Evolutionary conservation across 1,140 invertebrate species (phyloP), one percentile per base, ranked within the genome.

Genomic region (Ctenoplectra terminalis): DNA sequence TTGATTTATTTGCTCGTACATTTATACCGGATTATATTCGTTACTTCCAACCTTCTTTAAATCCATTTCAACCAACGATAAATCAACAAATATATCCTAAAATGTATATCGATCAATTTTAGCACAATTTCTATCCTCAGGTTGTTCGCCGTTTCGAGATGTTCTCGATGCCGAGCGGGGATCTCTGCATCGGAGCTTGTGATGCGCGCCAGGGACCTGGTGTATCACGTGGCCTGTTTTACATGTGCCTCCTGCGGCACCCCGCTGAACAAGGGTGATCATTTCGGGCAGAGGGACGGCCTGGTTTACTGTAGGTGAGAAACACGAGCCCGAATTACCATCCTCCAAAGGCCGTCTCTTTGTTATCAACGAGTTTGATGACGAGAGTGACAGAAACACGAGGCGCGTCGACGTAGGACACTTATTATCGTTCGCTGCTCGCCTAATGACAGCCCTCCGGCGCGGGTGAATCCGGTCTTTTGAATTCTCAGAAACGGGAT

Each of bases 181-280:
- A 97, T 99, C 88, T 96, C 96, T 20, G 96, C 97, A n/a, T 96
- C 96, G 85, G 98, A 99, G 94, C 94, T 99, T 88, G 98, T 99
- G 89, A 99, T 99, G 98, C 94, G 97, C 82, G 98, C 98, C 0
- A 93, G 97, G 43, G 97, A 98, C 85, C 95, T 97, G 86, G 97
- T 99, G 61, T 99, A 98, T 93, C 98, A 99, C 93, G 95, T 98
- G 66, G 96, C 97, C 79, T 99, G 98, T 94, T 99, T 99, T 94
- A 96, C 96, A 3, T 99, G 98, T 91, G 96, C 96, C 29, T 96
- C 97, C 69, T 99, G 98, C 93, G 96, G 97, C 71, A 95, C 95
- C 20, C 95, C 96, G 37, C 93, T 97, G 52, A 96, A 96, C 79
- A 97, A 97, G 91, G 97, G 98, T 43, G 98, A 99, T 92, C 97